Base-by-base conservation (phyloP, 2,888 invertebrate genomes). In the Timandra comae region DNA sequence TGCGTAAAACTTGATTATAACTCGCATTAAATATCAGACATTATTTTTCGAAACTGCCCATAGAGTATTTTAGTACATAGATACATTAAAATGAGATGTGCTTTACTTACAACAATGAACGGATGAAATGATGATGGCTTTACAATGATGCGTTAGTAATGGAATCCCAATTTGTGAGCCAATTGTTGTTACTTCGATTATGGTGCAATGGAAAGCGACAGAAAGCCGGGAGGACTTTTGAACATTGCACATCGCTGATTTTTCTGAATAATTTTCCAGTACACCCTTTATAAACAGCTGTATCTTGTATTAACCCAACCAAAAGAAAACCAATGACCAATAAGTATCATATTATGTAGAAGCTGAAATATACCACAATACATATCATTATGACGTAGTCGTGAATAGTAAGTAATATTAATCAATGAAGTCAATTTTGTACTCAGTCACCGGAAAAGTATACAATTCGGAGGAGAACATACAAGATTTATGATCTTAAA, bases 281-380 rank as follows among this genome's bases (percentile, higher is more conserved):
- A 81, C 84, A 85, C 84, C 79, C 68, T 73, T 69, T 72, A 70
- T 73, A 63, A 68, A 80, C 79, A 84, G 82, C 80, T 85, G 85
- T 85, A 85, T 85, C 85, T 85, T 85, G 85, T 84, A 85, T 85
- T 84, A 84, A 84, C 84, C 84, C 82, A 85, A 85, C 82, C 82
- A 74, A 84, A 84, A 84, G 82, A 82, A 79, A 81, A 84, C 81
- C 82, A 85, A 82, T 76, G 78, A 82, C 77, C 79, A 69, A 79
- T 74, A 78, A 23, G 64, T 73, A 77, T 78, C 81, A 75, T 77
- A 75, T 76, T 82, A 84, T 63, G 84, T 72, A 63, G 82, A 81
- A 81, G 85, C 85, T 85, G 85, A 86, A 86, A 85, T 82, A 78
- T 81, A 81, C 67, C 78, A 82, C 69, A 81, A 79, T 70, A 78